Percentiles rank a stretch among this genome's conserved stretches.
These are phyloP conservation scores for Unio delphinus DNA, from an alignment of 2,888 invertebrate genomes.

Conservation along the genomic window DNA sequence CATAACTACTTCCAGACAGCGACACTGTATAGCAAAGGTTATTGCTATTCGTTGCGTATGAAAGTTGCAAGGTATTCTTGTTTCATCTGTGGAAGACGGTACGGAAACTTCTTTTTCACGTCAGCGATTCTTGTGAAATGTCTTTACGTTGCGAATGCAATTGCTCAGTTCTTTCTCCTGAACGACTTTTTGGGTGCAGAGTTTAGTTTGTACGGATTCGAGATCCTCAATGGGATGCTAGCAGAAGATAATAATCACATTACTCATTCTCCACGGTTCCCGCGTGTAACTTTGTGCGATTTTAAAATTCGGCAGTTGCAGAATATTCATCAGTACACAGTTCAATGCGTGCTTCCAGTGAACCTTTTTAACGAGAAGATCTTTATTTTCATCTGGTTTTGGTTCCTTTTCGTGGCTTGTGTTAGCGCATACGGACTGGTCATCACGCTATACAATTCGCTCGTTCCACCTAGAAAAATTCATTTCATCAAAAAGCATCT, in stretches of 20 bases:
- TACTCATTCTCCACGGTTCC: conserved; percentile 56
- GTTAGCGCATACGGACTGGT: conserved; percentile 44
- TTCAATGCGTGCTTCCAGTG: conserved; percentile 63
- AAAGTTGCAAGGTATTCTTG: conserved; percentile 53
- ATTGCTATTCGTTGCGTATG: conserved; percentile 45
- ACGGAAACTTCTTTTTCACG: conserved; percentile 63
- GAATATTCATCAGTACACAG: conserved; percentile 62
- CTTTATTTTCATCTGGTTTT: conserved; percentile 66
- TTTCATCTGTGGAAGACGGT: conserved; percentile 56
- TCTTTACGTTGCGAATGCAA: conserved; percentile 60
- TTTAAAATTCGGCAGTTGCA: conserved; percentile 62
- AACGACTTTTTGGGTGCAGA: conserved; percentile 61
- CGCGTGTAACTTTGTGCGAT: conserved; percentile 63
- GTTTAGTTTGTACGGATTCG: conserved; percentile 58
- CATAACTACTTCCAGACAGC: conserved; percentile 53
- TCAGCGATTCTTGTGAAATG: conserved; percentile 60
- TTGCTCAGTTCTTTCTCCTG: conserved; percentile 63
- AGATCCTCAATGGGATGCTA: conserved; percentile 47
- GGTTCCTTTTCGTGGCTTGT: conserved; percentile 56
- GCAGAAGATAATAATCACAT: conserved; percentile 41
- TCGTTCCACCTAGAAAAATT: conserved; percentile 54
- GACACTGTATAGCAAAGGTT: conserved; percentile 48
- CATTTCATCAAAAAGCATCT: conserved; percentile 60
- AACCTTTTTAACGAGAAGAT: conserved; percentile 66
- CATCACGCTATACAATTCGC: conserved; percentile 51